phyloP scores from a whole-genome alignment of 2,113 vertebrate species.

The Myotis yumanensis region DNA sequence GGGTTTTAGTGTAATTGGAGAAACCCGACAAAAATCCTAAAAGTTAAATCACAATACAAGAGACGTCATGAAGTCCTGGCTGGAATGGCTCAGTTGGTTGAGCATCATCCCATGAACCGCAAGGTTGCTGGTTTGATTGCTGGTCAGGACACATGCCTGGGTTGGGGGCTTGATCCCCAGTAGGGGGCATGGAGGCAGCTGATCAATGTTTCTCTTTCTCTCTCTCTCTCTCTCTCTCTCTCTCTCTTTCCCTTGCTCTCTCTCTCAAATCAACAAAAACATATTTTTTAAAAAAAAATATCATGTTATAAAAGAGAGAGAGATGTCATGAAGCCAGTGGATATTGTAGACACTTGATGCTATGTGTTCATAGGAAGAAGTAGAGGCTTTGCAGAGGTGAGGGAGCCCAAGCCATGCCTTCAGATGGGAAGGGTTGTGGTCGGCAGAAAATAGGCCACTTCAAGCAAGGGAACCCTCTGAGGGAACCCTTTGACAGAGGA shows the following conservation, averaged over 20 bases:
- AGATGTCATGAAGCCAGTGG: neutral
- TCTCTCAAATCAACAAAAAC: neutral
- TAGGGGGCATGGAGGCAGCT: neutral
- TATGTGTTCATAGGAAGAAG: neutral
- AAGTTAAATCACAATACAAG: neutral
- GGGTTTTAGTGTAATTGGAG: neutral
- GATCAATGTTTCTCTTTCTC: neutral
- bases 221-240: too few species aligned
- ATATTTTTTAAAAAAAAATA: neutral
- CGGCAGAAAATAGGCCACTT: neutral
- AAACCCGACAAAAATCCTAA: neutral
- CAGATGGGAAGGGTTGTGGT: neutral
- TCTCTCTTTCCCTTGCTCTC: too few species aligned
- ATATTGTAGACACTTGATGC: neutral
- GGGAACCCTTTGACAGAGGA: neutral
- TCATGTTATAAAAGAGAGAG: neutral
- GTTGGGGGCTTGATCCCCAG: neutral
- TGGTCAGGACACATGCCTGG: neutral
- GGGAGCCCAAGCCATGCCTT: neutral
- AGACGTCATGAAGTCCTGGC: neutral
- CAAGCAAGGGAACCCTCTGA: neutral
- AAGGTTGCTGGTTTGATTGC: neutral
- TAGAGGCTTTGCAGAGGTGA: neutral
- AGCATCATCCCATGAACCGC: neutral
- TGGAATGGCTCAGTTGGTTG: neutral